phyloP scores from a whole-genome alignment of 2,888 invertebrate species.

The Drosophila demipolita region DNA sequence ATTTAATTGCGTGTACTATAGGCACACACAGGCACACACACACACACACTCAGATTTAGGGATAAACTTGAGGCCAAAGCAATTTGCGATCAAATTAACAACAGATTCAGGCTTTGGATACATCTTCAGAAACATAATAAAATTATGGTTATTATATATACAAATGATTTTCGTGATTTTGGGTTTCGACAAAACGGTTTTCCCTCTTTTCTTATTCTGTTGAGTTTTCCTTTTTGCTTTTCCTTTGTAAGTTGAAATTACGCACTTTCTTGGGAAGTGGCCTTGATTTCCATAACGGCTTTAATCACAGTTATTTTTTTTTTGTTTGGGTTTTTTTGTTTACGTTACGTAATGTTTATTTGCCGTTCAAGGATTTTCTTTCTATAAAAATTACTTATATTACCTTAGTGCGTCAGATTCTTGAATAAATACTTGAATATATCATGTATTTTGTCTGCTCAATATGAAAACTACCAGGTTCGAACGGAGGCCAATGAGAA shows the following conservation, averaged over 20 bases:
- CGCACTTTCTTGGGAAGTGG: slow-evolving; percentile 52
- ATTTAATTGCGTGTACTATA: slow-evolving; percentile 23
- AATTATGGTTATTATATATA: neutral
- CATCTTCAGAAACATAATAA: neutral
- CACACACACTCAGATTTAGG: neutral
- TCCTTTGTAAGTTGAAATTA: slow-evolving; percentile 47
- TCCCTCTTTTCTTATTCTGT: neutral
- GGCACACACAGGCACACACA: slow-evolving; percentile 1
- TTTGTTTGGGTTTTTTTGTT: slow-evolving; percentile 3
- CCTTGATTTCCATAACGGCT: slow-evolving; percentile 55
- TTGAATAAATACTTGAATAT: neutral
- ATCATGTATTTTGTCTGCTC: neutral
- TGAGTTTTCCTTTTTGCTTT: slow-evolving; percentile 11
- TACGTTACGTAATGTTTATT: neutral
- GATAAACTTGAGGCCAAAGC: slow-evolving; percentile 2
- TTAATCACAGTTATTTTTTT: neutral
- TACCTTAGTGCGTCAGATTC: neutral
- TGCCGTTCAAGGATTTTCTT: too few relatives aligned
- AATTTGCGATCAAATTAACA: slow-evolving; percentile 19
- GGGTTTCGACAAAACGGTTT: slow-evolving; percentile 1
- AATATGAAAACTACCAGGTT: neutral
- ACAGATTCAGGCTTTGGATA: slow-evolving; percentile 1
- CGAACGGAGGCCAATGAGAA: neutral
- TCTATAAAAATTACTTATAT: neutral
- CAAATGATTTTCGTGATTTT: slow-evolving; percentile 17